Base-by-base conservation (phyloP, 1,140 invertebrate genomes). In the Trachymyrmex cornetzi region DNA sequence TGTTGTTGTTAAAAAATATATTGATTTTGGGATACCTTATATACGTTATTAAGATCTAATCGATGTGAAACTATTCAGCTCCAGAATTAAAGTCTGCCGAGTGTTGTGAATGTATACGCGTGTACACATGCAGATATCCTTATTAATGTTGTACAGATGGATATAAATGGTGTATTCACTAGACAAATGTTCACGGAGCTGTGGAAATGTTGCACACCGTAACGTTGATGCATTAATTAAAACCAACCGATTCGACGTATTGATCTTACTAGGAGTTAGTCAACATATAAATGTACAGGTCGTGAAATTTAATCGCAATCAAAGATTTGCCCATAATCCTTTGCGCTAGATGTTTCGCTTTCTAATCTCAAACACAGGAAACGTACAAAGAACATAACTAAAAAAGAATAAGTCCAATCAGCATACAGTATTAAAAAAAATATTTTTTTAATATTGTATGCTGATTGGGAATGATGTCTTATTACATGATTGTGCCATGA, bases 21-120 rank as follows among this genome's bases (percentile, higher is more conserved):
- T 12, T 63, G 24, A 63, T 63, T 63, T 19, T 53, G 9, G 16
- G 22, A 72, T 27, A 24, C 7, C 1, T 22, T 63, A 30, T 30
- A 71, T 4, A 59, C 3, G 53, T 55, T 30, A 53, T 14, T 72
- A 12, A 50, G 3, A 44, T 50, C 38, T 53, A 19, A 75, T 57
- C n/a, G 30, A 24, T 53, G 38, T 44, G 48, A 72, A 55, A 77
- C n/a, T 63, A 63, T 27, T 63, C n/a, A 24, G 24, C 38, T 48
- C 16, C 38, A 22, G 11, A 22, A 12, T 77, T 22, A 19, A 77
- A 61, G 14, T 61, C 22, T 14, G 34, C 22, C 3, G 30, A 34
- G 9, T 19, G 24, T 27, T 6, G 14, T 69, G 6, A n/a, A 67
- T 16, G 1, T 14, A 5, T 4, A 4, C 38, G n/a, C 34, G 24